Conservation (phyloP, 1,140 invertebrate genomes). For the Diabrotica virgifera region DNA sequence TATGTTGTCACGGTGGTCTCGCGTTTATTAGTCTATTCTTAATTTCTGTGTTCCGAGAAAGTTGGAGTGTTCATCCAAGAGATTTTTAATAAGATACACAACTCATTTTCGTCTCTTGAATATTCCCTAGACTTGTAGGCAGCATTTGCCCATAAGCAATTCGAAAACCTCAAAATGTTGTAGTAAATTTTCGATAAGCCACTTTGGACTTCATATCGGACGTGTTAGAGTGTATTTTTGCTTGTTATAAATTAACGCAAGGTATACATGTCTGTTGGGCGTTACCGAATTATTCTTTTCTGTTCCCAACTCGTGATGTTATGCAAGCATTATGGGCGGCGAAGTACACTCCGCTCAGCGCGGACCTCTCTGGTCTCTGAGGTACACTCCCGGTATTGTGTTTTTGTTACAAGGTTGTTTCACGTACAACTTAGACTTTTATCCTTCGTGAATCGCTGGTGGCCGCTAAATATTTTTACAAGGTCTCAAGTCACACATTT, state of each 20-base stretch:
- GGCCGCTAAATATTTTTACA: background rate
- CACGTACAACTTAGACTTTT: background rate
- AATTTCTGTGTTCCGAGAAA: constrained; percentile 11
- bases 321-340: constrained; percentile 49
- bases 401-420: constrained; percentile 18
- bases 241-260: constrained; percentile 45
- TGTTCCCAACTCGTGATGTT: constrained; percentile 47
- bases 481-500: background rate
- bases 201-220: constrained; percentile 1
- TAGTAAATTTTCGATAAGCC: constrained; percentile 18
- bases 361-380: constrained; percentile 9
- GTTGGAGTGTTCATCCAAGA: constrained; percentile 2
- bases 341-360: constrained; percentile 31
- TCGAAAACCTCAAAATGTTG: constrained; percentile 39
- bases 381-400: background rate
- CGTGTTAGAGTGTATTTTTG: constrained; percentile 42
- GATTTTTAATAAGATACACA: constrained; percentile 21
- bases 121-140: constrained; percentile 31
- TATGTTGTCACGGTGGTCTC: too few relatives aligned
- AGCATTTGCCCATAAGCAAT: constrained; percentile 41
- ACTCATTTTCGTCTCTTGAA: constrained; percentile 9
- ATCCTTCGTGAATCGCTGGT: background rate
- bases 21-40: background rate
- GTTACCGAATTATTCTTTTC: constrained; percentile 50
- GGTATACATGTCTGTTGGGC: constrained; percentile 49